Percentiles rank a stretch among this genome's conserved stretches.
Conservation (phyloP, 2,113 vertebrate genomes). For the Catagonus wagneri region DNA sequence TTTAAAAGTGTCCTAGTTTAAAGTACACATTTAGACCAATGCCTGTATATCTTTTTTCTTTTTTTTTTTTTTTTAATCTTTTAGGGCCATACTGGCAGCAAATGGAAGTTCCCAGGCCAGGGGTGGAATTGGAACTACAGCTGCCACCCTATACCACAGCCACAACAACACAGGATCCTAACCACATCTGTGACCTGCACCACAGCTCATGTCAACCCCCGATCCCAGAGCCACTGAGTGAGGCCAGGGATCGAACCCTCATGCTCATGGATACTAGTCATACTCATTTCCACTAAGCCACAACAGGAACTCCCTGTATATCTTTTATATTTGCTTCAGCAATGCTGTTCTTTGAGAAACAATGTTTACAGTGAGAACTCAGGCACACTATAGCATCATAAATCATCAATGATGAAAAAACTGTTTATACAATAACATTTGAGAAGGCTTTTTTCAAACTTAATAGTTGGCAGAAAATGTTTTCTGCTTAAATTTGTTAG, state of each 20-base stretch:
- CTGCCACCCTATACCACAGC: no score
- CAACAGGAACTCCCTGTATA: background rate
- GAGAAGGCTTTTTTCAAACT: constrained; percentile 27
- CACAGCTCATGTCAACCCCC: no score
- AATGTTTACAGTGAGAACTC: background rate
- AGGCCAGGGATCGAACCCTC: no score
- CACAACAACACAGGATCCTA: no score
- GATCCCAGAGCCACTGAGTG: no score
- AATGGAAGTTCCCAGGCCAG: no score
- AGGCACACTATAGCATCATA: background rate
- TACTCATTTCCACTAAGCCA: no score
- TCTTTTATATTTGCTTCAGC: constrained; percentile 27
- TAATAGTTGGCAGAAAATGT: background rate
- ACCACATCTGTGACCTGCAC: no score
- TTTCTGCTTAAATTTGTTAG: constrained; percentile 52
- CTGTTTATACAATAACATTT: background rate
- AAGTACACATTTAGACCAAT: background rate
- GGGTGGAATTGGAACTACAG: no score
- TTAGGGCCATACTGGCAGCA: no score
- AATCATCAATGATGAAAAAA: constrained; percentile 3
- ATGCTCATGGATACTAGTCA: no score
- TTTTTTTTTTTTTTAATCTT: no score
- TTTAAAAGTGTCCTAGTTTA: background rate
- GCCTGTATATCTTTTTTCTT: background rate
- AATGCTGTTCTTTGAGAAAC: constrained; percentile 21